These are phyloP conservation scores for Protaetia brevitarsis DNA, from an alignment of 1,140 invertebrate genomes.

Conservation along the genomic window DNA sequence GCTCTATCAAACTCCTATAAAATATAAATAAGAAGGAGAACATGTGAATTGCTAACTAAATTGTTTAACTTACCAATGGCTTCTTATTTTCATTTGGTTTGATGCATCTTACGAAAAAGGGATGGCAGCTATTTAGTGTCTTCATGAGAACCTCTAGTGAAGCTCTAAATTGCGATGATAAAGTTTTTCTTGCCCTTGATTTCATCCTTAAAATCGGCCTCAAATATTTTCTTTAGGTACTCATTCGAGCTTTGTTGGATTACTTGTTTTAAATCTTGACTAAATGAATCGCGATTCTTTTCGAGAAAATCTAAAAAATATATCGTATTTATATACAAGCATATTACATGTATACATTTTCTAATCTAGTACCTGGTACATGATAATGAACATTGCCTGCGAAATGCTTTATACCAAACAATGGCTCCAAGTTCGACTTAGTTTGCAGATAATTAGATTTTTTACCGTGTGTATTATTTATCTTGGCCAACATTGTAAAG, in stretches of 20 bases:
- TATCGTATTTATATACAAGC: not conserved
- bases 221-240: slow-evolving; percentile 78
- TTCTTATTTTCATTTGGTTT: slow-evolving; percentile 93
- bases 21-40: slow-evolving; percentile 8
- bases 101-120: slow-evolving; percentile 93
- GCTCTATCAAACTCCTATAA: slow-evolving; percentile 81
- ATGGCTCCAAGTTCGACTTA: slow-evolving; percentile 76
- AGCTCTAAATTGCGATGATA: slow-evolving; percentile 84
- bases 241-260: slow-evolving; percentile 72
- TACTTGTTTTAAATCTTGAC: slow-evolving; percentile 77
- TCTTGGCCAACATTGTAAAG: slow-evolving; percentile 78
- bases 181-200: slow-evolving; percentile 63
- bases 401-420: slow-evolving; percentile 91
- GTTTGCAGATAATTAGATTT: slow-evolving; percentile 81
- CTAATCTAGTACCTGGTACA: slow-evolving; percentile 60
- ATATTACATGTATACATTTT: not conserved
- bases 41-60: not conserved
- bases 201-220: slow-evolving; percentile 59
- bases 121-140: slow-evolving; percentile 80
- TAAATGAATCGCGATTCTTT: slow-evolving; percentile 92
- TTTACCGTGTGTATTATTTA: slow-evolving; percentile 74
- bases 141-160: slow-evolving; percentile 88
- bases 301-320: slow-evolving; percentile 77
- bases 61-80: slow-evolving; percentile 66
- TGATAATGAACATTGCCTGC: slow-evolving; percentile 88